Percentiles rank a stretch among this genome's conserved stretches.
Evolutionary conservation across 1,140 invertebrate genomes (phyloP).

Genomic region (Chrysopa pallens): DNA sequence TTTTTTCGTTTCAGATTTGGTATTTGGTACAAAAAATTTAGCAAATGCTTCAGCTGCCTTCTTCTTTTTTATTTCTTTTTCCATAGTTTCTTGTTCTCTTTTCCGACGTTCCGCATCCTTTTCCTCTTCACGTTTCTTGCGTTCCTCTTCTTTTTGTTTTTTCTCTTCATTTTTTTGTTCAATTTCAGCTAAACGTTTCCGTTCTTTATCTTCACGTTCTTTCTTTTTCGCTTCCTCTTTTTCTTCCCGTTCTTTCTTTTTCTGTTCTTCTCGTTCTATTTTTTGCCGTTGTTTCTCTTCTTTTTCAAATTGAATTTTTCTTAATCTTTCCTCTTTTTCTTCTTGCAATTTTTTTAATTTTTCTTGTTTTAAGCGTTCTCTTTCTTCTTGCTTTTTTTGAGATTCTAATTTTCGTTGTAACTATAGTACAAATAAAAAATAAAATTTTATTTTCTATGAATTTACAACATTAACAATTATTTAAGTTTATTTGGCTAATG

Average conservation of each 20-base stretch:
- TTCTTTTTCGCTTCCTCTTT: slow-evolving; percentile 31
- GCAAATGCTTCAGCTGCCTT: slow-evolving; percentile 55
- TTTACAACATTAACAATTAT: no score
- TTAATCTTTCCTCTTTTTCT: slow-evolving; percentile 28
- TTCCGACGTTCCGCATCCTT: slow-evolving; percentile 20
- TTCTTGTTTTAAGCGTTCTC: slow-evolving; percentile 16
- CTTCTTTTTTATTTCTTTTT: slow-evolving; percentile 49
- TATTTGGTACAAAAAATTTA: slow-evolving; percentile 57
- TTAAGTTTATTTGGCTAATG: no score
- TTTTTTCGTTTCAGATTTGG: slow-evolving; percentile 25
- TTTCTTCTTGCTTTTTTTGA: background rate
- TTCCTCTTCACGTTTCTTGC: slow-evolving; percentile 24
- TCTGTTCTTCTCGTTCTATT: slow-evolving; percentile 12
- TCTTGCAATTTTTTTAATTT: slow-evolving; percentile 21
- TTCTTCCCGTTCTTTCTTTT: slow-evolving; percentile 30
- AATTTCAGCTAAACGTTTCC: slow-evolving; percentile 19
- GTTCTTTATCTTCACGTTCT: slow-evolving; percentile 39
- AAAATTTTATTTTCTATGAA: background rate
- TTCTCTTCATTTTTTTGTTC: slow-evolving; percentile 37
- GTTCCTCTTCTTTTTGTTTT: slow-evolving; percentile 27
- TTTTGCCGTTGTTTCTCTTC: slow-evolving; percentile 27
- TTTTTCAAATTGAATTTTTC: slow-evolving; percentile 32
- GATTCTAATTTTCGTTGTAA: background rate
- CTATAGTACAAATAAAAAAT: background rate
- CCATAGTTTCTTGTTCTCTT: slow-evolving; percentile 37